Evolutionary conservation across 1,140 invertebrate species (phyloP).

Genomic region (Zophobas morio): DNA sequence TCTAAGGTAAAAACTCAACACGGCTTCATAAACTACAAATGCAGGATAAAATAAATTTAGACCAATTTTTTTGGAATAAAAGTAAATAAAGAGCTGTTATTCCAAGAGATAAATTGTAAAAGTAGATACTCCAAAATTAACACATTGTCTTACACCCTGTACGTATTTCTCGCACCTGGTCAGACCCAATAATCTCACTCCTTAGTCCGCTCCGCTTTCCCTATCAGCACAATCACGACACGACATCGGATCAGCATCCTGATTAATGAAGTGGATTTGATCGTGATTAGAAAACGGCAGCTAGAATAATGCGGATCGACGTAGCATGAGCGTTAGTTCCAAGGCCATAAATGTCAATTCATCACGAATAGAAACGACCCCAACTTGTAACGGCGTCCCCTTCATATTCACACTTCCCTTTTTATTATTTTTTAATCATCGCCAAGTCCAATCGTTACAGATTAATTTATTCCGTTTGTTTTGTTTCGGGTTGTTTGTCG

Average conservation of each 20-base stretch:
- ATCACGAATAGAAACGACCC: conserved; percentile 10
- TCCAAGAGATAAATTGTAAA: too few species aligned
- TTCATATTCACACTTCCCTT: conserved; percentile 55
- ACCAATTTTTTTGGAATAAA: too few species aligned
- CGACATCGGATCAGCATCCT: neutral
- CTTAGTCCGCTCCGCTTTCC: too few species aligned
- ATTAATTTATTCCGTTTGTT: conserved; percentile 59
- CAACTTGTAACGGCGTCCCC: conserved; percentile 34
- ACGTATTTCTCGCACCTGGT: too few species aligned
- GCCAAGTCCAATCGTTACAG: conserved; percentile 52
- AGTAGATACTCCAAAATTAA: too few species aligned
- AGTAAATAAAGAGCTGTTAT: too few species aligned
- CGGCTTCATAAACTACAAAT: too few species aligned
- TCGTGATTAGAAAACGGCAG: conserved; percentile 22
- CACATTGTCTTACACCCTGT: too few species aligned
- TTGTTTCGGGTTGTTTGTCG: conserved; percentile 52
- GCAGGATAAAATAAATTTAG: too few species aligned
- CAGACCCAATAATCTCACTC: too few species aligned
- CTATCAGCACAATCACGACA: neutral
- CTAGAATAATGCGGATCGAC: conserved; percentile 15
- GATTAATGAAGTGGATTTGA: conserved; percentile 37
- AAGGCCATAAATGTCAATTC: conserved; percentile 32
- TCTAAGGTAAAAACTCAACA: too few species aligned
- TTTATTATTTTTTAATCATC: conserved; percentile 59
- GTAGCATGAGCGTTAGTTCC: conserved; percentile 4